Conservation (phyloP, 2,888 invertebrate species). For the Eupithecia centaureata region DNA sequence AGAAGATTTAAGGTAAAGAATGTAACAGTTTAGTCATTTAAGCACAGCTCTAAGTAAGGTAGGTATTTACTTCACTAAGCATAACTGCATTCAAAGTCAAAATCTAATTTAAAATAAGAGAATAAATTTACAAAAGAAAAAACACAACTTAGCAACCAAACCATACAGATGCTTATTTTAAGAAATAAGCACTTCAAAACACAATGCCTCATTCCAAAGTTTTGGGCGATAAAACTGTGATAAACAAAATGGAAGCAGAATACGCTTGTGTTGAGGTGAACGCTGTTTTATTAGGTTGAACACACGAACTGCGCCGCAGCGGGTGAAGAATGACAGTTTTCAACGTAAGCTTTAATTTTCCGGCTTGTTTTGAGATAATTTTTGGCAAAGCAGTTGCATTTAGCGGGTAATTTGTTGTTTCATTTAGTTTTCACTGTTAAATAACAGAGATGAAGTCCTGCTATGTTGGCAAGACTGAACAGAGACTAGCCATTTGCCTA, state of each 20-base stretch:
- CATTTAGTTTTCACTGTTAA: not conserved
- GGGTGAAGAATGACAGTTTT: constrained; percentile 22
- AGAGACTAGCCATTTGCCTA: too few relatives aligned
- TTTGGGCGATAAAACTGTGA: constrained; percentile 34
- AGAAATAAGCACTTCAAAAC: constrained; percentile 21
- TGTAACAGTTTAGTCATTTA: not conserved
- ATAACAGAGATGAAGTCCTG: too few relatives aligned
- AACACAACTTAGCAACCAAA: not conserved
- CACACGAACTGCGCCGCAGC: constrained; percentile 22
- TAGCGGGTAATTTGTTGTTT: constrained; percentile 1
- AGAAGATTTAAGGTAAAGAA: not conserved
- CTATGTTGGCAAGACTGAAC: too few relatives aligned
- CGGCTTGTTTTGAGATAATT: constrained; percentile 10
- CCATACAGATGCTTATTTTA: constrained; percentile 10
- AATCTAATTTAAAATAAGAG: too few relatives aligned
- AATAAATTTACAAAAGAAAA: too few relatives aligned
- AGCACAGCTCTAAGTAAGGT: not conserved
- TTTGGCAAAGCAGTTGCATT: constrained; percentile 4
- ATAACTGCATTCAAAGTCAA: not conserved
- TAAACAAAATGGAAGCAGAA: constrained; percentile 33
- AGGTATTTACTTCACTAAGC: not conserved
- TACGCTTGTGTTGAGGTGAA: constrained; percentile 31
- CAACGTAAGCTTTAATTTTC: constrained; percentile 20
- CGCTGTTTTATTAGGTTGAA: constrained; percentile 34
- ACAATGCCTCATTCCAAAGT: constrained; percentile 37